phyloP scores from a whole-genome alignment of 2,888 invertebrate species.

The Onchidella celtica region DNA sequence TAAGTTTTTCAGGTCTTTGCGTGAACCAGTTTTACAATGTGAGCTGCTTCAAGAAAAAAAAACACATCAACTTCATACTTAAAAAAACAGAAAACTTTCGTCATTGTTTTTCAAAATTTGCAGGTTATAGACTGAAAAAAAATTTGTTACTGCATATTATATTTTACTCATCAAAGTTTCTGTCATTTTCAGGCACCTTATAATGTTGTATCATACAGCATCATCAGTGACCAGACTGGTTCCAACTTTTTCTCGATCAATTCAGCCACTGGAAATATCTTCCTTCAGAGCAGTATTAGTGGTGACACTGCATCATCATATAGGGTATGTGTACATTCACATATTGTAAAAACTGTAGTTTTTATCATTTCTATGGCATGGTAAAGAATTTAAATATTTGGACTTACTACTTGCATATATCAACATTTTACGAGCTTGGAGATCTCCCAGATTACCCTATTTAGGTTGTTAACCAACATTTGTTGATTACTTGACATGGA shows the following conservation, averaged over 20 bases:
- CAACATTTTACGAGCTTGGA: no score
- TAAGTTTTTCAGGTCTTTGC: slow-evolving; percentile 43
- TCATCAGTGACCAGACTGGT: slow-evolving; percentile 70
- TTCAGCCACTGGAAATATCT: slow-evolving; percentile 55
- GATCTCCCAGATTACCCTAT: no score
- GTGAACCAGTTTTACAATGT: background rate
- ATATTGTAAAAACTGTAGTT: background rate
- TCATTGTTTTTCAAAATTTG: no score
- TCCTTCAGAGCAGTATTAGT: slow-evolving; percentile 36
- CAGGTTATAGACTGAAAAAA: no score
- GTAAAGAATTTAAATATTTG: background rate
- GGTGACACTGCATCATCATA: slow-evolving; percentile 43
- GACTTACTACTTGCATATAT: background rate
- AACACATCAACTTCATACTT: no score
- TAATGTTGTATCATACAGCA: slow-evolving; percentile 65
- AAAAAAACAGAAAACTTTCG: no score
- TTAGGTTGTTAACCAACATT: no score
- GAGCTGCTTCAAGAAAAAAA: no score
- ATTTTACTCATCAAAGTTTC: no score
- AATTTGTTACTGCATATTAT: no score
- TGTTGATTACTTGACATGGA: no score
- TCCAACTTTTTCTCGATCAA: slow-evolving; percentile 66
- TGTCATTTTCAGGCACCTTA: slow-evolving; percentile 64
- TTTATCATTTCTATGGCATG: no score
- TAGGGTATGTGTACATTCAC: slow-evolving; percentile 47